These are phyloP conservation scores for Sciurus vulgaris DNA, from an alignment of 2,797 vertebrate species.

Conservation along the genomic window DNA sequence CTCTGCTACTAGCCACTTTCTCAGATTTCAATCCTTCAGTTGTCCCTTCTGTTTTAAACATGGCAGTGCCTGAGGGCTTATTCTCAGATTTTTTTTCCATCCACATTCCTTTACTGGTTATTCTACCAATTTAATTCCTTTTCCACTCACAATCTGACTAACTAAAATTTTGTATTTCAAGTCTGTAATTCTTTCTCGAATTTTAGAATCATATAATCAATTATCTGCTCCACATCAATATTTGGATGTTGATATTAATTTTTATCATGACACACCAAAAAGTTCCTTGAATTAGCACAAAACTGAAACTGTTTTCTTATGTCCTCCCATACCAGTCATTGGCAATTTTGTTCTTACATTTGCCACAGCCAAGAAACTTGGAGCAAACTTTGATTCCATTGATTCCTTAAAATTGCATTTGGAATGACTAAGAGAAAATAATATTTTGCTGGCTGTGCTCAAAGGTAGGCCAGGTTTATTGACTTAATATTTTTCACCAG, in stretches of 20 bases:
- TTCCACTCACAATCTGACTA: neutral
- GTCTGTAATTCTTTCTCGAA: neutral
- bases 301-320: neutral
- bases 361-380: neutral
- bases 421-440: neutral
- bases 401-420: neutral
- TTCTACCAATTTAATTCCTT: neutral
- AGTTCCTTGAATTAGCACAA: slow-evolving; percentile 6
- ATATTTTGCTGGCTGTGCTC: neutral
- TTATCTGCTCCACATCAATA: slow-evolving; percentile 14
- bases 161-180: neutral
- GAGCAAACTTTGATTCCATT: neutral
- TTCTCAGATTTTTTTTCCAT: neutral
- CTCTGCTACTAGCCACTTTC: neutral
- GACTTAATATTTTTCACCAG: neutral
- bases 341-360: neutral
- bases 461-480: neutral
- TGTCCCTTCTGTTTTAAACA: neutral
- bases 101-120: neutral
- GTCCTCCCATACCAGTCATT: slow-evolving; percentile 37
- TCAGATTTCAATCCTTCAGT: neutral
- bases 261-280: neutral
- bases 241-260: neutral
- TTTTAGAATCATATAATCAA: neutral
- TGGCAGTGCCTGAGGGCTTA: neutral